phyloP scores from a whole-genome alignment of 2,888 invertebrate species.

The Drosophila meridiana region DNA sequence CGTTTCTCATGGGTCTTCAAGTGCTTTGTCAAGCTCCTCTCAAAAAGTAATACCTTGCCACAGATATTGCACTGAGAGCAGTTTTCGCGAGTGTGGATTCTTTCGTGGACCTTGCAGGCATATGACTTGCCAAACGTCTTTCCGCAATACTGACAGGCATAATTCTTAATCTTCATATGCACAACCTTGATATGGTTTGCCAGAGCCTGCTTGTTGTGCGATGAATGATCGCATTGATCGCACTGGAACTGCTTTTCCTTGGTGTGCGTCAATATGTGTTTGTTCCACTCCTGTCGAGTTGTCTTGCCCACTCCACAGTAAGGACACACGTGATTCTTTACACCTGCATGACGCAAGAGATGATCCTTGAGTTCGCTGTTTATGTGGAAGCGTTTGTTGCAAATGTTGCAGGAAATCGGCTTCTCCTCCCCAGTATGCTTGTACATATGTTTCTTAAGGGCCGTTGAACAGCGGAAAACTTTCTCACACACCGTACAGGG shows the following conservation, averaged over 20 bases:
- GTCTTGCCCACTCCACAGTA: conserved; percentile 84
- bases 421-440: conserved; percentile 83
- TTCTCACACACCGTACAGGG: conserved; percentile 83
- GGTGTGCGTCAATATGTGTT: conserved; percentile 83
- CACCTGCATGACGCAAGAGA: conserved; percentile 82
- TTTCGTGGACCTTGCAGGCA: conserved; percentile 80
- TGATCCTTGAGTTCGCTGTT: conserved; percentile 83
- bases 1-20: conserved; percentile 81
- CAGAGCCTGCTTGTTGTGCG: conserved; percentile 81
- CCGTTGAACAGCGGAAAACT: conserved; percentile 82
- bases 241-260: conserved; percentile 82
- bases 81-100: conserved; percentile 81
- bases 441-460: conserved; percentile 83
- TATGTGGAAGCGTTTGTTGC: conserved; percentile 82
- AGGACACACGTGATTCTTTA: conserved; percentile 84
- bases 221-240: conserved; percentile 76
- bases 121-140: conserved; percentile 81
- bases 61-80: conserved; percentile 81
- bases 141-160: conserved; percentile 81
- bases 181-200: conserved; percentile 82
- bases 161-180: conserved; percentile 81
- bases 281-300: conserved; percentile 82
- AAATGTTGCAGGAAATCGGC: conserved; percentile 82
- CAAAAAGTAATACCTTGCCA: conserved; percentile 80
- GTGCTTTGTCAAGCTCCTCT: conserved; percentile 80